Conservation (phyloP, 1,140 invertebrate genomes). For the Drosophila nikananu region DNA sequence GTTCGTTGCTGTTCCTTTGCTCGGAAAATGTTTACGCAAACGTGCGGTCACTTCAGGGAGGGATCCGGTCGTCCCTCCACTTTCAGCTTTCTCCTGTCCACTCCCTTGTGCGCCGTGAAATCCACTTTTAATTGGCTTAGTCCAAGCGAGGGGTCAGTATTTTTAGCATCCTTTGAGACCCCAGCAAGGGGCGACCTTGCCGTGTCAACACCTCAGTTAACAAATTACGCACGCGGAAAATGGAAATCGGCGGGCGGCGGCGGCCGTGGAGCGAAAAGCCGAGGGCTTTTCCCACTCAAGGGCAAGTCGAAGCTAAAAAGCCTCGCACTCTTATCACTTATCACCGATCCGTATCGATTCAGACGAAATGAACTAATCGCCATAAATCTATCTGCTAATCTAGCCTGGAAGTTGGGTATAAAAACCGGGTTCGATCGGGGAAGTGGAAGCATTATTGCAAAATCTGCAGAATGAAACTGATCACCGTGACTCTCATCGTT, state of each 20-base stretch:
- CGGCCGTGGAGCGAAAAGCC: background rate
- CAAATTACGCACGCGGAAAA: conserved; percentile 40
- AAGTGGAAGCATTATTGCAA: conserved; percentile 3
- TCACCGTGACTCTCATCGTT: conserved; percentile 59
- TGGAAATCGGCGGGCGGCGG: too few relatives aligned
- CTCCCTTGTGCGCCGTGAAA: conserved; percentile 49
- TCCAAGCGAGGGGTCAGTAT: conserved; percentile 44
- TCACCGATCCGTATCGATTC: conserved; percentile 21
- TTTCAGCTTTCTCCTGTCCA: background rate
- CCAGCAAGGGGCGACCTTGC: conserved; percentile 15
- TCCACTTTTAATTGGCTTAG: conserved; percentile 77
- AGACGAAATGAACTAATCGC: conserved; percentile 37
- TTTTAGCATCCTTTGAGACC: conserved; percentile 66
- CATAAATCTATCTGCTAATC: conserved; percentile 71
- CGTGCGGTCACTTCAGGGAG: conserved; percentile 36
- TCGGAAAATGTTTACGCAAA: conserved; percentile 60
- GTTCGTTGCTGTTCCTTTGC: conserved; percentile 28
- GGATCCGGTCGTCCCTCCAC: background rate
- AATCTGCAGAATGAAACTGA: conserved; percentile 67
- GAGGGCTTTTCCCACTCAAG: conserved; percentile 28
- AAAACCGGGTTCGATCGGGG: conserved; percentile 13
- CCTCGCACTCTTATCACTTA: conserved; percentile 31
- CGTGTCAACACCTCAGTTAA: conserved; percentile 51
- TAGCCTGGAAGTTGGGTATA: conserved; percentile 30
- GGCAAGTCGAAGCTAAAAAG: background rate